Conservation (phyloP, 2,797 vertebrate genomes). For the Poeciliopsis paucimaculata region DNA sequence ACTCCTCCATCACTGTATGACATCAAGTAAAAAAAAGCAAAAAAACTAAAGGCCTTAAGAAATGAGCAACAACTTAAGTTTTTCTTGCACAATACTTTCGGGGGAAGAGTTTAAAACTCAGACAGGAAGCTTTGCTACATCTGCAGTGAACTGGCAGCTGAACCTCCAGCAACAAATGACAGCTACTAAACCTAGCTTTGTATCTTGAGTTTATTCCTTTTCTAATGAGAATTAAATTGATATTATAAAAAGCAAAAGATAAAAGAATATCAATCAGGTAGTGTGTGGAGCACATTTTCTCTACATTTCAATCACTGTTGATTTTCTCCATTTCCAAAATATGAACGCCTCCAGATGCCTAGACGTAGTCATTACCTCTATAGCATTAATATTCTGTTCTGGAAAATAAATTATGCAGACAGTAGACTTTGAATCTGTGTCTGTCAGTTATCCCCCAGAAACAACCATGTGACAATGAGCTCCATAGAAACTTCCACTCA, state of each 20-base stretch:
- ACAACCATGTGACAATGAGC: constrained; percentile 63
- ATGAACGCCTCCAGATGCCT: background rate
- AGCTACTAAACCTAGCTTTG: constrained; percentile 5
- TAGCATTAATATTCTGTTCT: constrained; percentile 57
- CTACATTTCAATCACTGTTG: constrained; percentile 8
- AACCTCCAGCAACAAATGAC: constrained; percentile 18
- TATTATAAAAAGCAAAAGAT: no score
- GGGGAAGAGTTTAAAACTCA: background rate
- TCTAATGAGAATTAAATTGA: background rate
- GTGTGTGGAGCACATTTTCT: background rate
- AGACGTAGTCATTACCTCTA: background rate
- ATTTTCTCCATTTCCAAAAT: background rate
- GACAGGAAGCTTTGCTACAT: background rate
- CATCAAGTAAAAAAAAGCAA: background rate
- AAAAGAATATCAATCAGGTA: no score
- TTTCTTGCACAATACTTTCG: background rate
- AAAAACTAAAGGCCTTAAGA: background rate
- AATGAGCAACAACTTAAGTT: background rate
- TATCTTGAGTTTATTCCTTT: background rate
- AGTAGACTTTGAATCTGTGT: constrained; percentile 58
- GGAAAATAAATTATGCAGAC: constrained; percentile 36
- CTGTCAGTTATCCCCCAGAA: constrained; percentile 65
- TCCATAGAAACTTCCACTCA: constrained; percentile 61
- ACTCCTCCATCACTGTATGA: background rate
- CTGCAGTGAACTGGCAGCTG: constrained; percentile 52